A percentile compares a stretch with the other conserved stretches of the same genome.
These are phyloP conservation scores for Spea multiplicata DNA, from an alignment of 2,113 vertebrate genomes.

Conservation along the genomic window DNA sequence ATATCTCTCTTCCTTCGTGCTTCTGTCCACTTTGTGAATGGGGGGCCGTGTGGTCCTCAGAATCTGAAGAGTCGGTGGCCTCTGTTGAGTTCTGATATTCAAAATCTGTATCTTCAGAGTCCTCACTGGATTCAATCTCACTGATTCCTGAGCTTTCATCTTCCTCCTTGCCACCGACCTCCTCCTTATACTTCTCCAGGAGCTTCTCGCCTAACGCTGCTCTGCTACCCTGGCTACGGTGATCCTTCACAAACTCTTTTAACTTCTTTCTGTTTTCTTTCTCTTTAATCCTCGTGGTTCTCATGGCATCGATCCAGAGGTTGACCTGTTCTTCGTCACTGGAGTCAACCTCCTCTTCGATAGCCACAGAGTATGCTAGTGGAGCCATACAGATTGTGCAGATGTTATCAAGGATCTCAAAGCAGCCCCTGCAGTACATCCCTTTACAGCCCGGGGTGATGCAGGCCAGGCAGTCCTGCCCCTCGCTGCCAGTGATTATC, in stretches of 20 bases:
- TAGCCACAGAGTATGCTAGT: constrained; percentile 52
- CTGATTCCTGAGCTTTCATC: accelerated
- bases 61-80: too few relatives aligned
- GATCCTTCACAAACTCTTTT: constrained; percentile 26
- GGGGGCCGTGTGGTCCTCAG: too few relatives aligned
- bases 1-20: too few relatives aligned
- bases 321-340: constrained; percentile 69
- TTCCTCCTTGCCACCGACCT: accelerated
- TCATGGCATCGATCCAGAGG: constrained; percentile 52
- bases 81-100: too few relatives aligned
- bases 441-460: constrained; percentile 67
- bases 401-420: constrained; percentile 58
- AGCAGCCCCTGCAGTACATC: constrained; percentile 72
- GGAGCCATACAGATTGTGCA: constrained; percentile 70
- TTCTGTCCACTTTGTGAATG: too few relatives aligned
- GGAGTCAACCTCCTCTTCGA: constrained; percentile 80
- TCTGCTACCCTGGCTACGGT: background rate
- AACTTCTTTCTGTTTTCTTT: background rate
- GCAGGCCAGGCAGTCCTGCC: constrained; percentile 56
- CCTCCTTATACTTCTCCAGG: background rate
- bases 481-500: constrained; percentile 3
- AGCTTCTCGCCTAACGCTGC: background rate
- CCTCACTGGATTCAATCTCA: background rate
- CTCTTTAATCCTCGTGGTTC: background rate
- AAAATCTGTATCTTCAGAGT: background rate